These are phyloP conservation scores for Perodicticus potto DNA, from an alignment of 2,797 vertebrate species.

Conservation along the genomic window DNA sequence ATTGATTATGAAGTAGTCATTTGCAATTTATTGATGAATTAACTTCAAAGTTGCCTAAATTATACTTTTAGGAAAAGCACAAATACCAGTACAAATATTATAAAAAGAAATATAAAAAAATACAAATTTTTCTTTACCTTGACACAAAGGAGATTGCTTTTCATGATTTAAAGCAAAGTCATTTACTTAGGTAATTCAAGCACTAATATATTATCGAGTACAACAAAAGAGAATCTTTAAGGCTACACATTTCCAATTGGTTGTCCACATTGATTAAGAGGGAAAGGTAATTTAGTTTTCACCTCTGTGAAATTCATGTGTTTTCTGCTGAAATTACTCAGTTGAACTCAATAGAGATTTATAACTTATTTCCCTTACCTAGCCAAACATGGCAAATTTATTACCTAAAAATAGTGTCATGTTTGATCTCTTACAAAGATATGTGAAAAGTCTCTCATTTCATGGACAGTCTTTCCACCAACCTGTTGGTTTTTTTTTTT, in stretches of 20 bases:
- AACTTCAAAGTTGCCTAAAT: slow-evolving; percentile 36
- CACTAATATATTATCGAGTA: not conserved
- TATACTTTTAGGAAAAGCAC: slow-evolving; percentile 9
- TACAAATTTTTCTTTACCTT: not conserved
- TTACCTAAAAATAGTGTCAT: slow-evolving; percentile 48
- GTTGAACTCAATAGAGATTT: slow-evolving; percentile 64
- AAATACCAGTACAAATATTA: slow-evolving; percentile 30
- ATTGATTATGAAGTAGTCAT: not conserved
- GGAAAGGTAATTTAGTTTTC: slow-evolving; percentile 63
- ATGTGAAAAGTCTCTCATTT: slow-evolving; percentile 59
- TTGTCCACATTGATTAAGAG: slow-evolving; percentile 62
- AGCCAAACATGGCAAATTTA: slow-evolving; percentile 69
- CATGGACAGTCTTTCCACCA: slow-evolving; percentile 45
- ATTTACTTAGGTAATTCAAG: slow-evolving; percentile 23
- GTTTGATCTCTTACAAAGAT: slow-evolving; percentile 59
- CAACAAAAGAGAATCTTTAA: slow-evolving; percentile 40
- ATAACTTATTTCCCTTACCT: slow-evolving; percentile 65
- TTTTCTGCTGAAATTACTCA: slow-evolving; percentile 74
- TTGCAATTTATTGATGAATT: slow-evolving; percentile 29
- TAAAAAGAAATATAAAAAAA: not conserved
- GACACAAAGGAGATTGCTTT: not conserved
- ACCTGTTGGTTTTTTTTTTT: slow-evolving; percentile 47
- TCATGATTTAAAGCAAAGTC: not conserved
- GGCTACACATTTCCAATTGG: not conserved
- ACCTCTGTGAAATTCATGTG: slow-evolving; percentile 67